A percentile compares a stretch with the other conserved stretches of the same genome.
Evolutionary conservation across 1,140 invertebrate genomes (phyloP).

Genomic region (Drosophila rufa): DNA sequence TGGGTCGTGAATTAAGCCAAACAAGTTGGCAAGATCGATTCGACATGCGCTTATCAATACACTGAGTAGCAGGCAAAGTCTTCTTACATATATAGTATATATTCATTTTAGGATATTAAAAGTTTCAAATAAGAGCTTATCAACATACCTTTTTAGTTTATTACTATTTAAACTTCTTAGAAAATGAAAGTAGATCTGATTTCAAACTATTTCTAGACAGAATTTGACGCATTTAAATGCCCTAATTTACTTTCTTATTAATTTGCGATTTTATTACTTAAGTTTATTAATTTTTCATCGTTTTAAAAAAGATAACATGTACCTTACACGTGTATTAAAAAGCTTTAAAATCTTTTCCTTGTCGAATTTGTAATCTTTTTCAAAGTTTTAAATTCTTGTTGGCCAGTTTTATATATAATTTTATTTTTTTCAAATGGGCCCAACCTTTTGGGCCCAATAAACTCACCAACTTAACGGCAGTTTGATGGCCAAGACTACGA

Average conservation of each 20-base stretch:
- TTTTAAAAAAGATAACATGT: neutral
- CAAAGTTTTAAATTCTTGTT: neutral
- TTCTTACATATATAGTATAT: too few relatives aligned
- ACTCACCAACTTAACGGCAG: slow-evolving; percentile 71
- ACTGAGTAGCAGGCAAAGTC: slow-evolving; percentile 3
- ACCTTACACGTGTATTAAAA: neutral
- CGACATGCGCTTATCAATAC: slow-evolving; percentile 38
- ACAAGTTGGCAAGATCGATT: slow-evolving; percentile 35
- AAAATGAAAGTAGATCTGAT: neutral
- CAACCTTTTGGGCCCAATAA: slow-evolving; percentile 59
- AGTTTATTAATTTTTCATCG: neutral
- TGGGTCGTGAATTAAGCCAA: slow-evolving; percentile 72
- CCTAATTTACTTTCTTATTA: neutral
- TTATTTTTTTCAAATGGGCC: slow-evolving; percentile 6
- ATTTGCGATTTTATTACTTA: neutral
- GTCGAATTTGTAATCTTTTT: neutral
- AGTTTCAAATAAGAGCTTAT: neutral
- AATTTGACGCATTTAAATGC: neutral
- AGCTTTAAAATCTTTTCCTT: slow-evolving; percentile 7
- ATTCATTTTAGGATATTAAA: too few relatives aligned
- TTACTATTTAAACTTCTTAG: neutral
- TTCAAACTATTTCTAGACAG: too few relatives aligned
- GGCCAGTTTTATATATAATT: slow-evolving; percentile 2
- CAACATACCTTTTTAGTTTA: neutral
- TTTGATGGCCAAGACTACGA: slow-evolving; percentile 68